phyloP scores from a whole-genome alignment of 2,797 vertebrate species.

The Carcharodon carcharias region DNA sequence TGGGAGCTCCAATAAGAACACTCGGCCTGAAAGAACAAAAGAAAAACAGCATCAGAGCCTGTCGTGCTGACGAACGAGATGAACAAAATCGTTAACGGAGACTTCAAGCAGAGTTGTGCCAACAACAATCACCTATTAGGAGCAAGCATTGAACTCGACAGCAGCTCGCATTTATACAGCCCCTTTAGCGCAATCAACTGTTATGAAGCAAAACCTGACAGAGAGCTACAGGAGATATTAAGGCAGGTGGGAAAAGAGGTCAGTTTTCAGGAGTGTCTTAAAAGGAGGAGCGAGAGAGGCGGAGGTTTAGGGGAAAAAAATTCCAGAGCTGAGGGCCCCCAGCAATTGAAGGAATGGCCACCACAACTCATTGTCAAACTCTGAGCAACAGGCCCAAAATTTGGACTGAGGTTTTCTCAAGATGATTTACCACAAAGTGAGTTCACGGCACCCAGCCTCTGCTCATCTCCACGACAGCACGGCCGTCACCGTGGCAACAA shows the following conservation, averaged over 20 bases:
- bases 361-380: not conserved
- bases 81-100: not conserved
- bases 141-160: no score
- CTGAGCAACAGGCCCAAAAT: not conserved
- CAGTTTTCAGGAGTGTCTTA: no score
- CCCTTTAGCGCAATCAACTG: no score
- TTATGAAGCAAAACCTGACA: no score
- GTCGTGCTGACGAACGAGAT: not conserved
- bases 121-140: not conserved
- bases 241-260: no score
- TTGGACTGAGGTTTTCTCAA: not conserved
- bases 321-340: no score
- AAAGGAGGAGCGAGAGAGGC: no score
- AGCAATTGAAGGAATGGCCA: no score
- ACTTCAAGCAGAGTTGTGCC: not conserved
- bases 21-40: slow-evolving; percentile 59
- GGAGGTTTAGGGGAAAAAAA: no score
- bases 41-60: not conserved
- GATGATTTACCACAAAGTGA: not conserved
- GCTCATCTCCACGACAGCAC: not conserved
- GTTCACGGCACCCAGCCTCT: no score
- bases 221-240: no score
- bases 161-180: no score
- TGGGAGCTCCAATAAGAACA: slow-evolving; percentile 81
- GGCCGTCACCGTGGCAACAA: not conserved